Evolutionary conservation across 2,797 vertebrate species (phyloP), one percentile per base, ranked within the genome.

Genomic region (Chiloscyllium punctatum): DNA sequence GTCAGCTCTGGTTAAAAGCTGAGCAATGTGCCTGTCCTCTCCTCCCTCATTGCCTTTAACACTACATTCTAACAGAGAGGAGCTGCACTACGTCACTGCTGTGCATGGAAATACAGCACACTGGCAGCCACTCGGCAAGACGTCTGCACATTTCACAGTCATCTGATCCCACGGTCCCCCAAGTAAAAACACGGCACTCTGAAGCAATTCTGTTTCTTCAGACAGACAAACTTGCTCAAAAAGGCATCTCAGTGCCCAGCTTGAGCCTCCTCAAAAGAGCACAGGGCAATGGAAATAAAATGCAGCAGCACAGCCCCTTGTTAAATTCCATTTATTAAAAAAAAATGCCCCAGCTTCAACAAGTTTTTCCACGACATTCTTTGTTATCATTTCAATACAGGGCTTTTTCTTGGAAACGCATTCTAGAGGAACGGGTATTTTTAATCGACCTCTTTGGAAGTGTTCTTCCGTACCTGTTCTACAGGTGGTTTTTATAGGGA

Each of bases 121-220:
- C 25, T n/a, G 94, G 71, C 92, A 72, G 68, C 0, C 48, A 57
- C 37, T 18, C 71, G 74, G 42, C 69, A 9, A 9, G 15, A 77
- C 27, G 48, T 95, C 27, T 51, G 94, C 94, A 74, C 42, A 95
- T 95, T 33, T 53, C 92, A 94, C 92, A 74, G 92, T 71, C 42
- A 66, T 51, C 92, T 94, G 66, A 94, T 69, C 68, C 91, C 68
- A 25, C 42, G 42, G 0, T 48, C 9, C 62, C 66, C 25, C 91
- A 33, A 42, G 21, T 94, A 37, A 51, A 33, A 88, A 66, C 13
- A 66, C 30, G 11, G 9, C 79, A 48, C 37, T 88, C 30, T 8
- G 90, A 92, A 8, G n/a, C 91, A 94, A 8, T 94, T 57, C 48
- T 62, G 57, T 90, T 33, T n/a, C 53, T 33, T 90, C 27, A 66